A percentile compares a stretch with the other conserved stretches of the same genome.
These are phyloP conservation scores for Leptinotarsa juncta DNA, from an alignment of 2,888 invertebrate species.

Conservation along the genomic window DNA sequence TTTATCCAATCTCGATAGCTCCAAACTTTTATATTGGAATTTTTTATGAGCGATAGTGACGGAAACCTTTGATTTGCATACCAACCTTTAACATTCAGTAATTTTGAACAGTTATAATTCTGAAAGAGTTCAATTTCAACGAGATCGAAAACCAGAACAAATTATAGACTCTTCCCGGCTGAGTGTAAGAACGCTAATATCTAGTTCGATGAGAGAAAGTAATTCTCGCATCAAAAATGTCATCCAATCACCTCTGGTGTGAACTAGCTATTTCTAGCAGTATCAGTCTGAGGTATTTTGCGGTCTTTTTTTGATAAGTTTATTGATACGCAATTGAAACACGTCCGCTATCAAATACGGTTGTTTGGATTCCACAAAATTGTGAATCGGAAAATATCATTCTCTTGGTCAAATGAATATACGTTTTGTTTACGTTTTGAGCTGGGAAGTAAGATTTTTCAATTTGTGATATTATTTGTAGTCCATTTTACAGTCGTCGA, in stretches of 20 bases:
- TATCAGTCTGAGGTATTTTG: background rate
- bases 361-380: too few relatives aligned
- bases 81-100: constrained; percentile 1
- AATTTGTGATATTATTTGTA: too few relatives aligned
- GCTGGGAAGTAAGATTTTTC: too few relatives aligned
- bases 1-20: background rate
- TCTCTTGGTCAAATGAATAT: too few relatives aligned
- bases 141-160: constrained; percentile 1
- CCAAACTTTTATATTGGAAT: background rate
- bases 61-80: constrained; percentile 1
- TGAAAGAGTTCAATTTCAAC: background rate
- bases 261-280: background rate
- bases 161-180: constrained; percentile 1
- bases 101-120: constrained; percentile 8
- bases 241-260: background rate
- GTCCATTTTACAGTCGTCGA: too few relatives aligned
- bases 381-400: too few relatives aligned
- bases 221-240: background rate
- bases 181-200: background rate
- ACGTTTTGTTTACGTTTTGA: too few relatives aligned
- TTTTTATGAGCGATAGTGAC: background rate
- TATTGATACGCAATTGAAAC: too few relatives aligned
- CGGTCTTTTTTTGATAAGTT: too few relatives aligned
- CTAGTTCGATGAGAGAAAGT: constrained; percentile 6
- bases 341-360: too few relatives aligned